Evolutionary conservation across 2,888 invertebrate species (phyloP), one percentile per base, ranked within the genome.

Genomic region (Boloria selene): DNA sequence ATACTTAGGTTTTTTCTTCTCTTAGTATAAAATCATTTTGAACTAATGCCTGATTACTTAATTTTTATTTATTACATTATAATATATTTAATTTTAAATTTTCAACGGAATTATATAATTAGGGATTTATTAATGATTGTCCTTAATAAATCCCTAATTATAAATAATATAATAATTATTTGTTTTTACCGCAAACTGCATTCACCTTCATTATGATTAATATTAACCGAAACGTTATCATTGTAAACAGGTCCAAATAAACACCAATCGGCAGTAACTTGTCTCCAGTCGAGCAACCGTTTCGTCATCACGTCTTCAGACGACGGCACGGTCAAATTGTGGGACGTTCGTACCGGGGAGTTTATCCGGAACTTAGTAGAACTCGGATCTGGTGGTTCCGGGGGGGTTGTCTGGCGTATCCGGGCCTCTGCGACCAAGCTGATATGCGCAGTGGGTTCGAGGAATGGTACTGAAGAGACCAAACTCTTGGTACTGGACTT

Each of bases 221-320:
- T 10, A 38, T 7, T 38, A 38, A 38, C 10, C 2, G 0, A 38
- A 38, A 38, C 10, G 10, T 38, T 38, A 10, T 10, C 10, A 38
- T 10, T 38, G 31, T 38, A 38, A 38, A 13, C 88, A 97, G 99
- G 99, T 70, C 95, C 96, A 38, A 96, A 98, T 86, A 99, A 99
- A 84, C 99, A 99, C 91, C 97, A 98, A 82, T 99, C 99, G 70
- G 99, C 99, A 61, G 99, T 99, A 65, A 99, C 99, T 51, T 99
- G 99, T 90, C 95, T 99, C 74, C 99, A 99, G 88, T 98, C 99
- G 79, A 98, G 98, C 91, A 97, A 96, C 82, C 96, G 97, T 71
- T 98, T 99, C 93, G 99, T 99, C 74, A 98, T 99, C 79, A 99
- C 99, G 26, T 99, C 99, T 14, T 99, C 99, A 1, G 99, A 99